Evolutionary conservation across 2,113 vertebrate genomes (phyloP).

Genomic region (Phaethon lepturus): DNA sequence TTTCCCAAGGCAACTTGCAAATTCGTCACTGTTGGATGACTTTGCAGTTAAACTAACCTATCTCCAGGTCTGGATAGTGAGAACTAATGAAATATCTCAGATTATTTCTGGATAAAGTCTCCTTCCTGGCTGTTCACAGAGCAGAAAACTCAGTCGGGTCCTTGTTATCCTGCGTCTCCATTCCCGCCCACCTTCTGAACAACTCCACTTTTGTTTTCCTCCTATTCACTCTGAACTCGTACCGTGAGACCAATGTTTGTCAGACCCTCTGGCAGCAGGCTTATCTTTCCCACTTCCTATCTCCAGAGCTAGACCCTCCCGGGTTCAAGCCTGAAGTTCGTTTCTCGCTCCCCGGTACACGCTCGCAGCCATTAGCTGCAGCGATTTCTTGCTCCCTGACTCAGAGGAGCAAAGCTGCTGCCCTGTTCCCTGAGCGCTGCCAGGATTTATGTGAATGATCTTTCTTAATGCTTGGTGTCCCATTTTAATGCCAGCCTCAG

Average conservation of each 20-base stretch:
- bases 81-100: background rate
- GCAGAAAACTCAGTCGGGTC: background rate
- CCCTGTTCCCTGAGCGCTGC: background rate
- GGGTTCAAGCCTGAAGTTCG: background rate
- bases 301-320: background rate
- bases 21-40: background rate
- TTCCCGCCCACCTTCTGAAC: background rate
- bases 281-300: background rate
- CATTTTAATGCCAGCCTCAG: background rate
- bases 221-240: fast-evolving
- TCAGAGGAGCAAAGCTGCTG: fast-evolving
- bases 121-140: background rate
- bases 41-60: background rate
- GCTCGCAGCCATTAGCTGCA: background rate
- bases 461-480: background rate
- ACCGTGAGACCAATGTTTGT: background rate
- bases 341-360: fast-evolving
- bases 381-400: background rate
- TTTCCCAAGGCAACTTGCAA: background rate
- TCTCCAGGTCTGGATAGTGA: background rate
- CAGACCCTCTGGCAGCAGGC: background rate
- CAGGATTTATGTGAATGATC: background rate
- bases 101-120: background rate
- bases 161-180: background rate
- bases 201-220: background rate